Evolutionary conservation across 2,888 invertebrate species (phyloP).

Genomic region (Diarsia mendica): DNA sequence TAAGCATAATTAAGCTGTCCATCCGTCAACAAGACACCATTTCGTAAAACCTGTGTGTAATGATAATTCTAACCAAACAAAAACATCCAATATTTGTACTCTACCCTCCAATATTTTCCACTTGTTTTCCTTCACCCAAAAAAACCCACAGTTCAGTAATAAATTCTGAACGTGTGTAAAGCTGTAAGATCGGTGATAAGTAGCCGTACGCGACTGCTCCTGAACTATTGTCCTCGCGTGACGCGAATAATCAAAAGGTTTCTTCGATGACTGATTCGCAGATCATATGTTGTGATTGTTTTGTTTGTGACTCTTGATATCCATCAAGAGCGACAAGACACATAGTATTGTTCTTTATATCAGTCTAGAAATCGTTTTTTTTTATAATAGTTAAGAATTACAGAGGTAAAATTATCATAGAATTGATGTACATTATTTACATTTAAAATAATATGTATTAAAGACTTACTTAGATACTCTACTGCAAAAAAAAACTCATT

Average conservation of each 20-base stretch:
- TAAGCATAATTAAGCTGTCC: too few relatives aligned
- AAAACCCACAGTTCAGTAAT: conserved; percentile 43
- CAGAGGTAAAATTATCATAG: too few relatives aligned
- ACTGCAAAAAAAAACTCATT: too few relatives aligned
- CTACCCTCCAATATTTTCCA: background rate
- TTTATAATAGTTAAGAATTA: background rate
- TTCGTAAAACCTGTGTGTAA: background rate
- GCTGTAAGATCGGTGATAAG: conserved; percentile 44
- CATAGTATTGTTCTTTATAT: background rate
- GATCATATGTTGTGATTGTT: conserved; percentile 31
- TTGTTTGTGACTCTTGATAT: conserved; percentile 25
- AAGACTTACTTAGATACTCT: too few relatives aligned
- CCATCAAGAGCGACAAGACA: conserved; percentile 11
- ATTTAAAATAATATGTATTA: too few relatives aligned
- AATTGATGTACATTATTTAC: too few relatives aligned
- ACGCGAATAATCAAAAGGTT: conserved; percentile 35
- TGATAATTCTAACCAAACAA: background rate
- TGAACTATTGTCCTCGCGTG: conserved; percentile 54
- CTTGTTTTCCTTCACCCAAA: conserved; percentile 36
- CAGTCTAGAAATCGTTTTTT: background rate
- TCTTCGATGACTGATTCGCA: conserved; percentile 42
- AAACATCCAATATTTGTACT: conserved; percentile 1
- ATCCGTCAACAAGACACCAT: background rate
- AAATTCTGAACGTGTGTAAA: conserved; percentile 57
- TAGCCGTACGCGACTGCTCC: conserved; percentile 32